A percentile compares a stretch with the other conserved stretches of the same genome.
phyloP scores from a whole-genome alignment of 2,888 invertebrate species.

The Marasmarcha lunaedactyla region DNA sequence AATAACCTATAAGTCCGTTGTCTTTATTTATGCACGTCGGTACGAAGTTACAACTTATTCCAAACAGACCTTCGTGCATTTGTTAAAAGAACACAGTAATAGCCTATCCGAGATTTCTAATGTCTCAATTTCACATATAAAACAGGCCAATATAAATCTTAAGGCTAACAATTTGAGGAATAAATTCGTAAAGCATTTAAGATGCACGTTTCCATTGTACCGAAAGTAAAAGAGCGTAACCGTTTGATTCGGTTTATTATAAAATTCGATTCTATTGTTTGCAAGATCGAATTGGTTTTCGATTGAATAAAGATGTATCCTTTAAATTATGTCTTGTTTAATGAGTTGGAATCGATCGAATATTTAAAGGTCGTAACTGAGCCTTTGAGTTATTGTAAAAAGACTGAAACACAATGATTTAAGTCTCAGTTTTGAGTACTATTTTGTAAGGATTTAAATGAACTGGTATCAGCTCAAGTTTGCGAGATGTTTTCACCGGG shows the following conservation, averaged over 20 bases:
- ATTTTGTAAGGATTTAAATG: too few relatives aligned
- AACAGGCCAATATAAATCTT: conserved; percentile 27
- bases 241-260: conserved; percentile 6
- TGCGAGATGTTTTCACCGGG: conserved; percentile 65
- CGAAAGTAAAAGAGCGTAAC: conserved; percentile 30
- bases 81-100: conserved; percentile 68
- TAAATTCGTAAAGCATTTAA: conserved; percentile 22
- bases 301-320: conserved; percentile 23
- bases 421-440: too few relatives aligned
- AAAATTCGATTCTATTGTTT: conserved; percentile 17
- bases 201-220: conserved; percentile 33
- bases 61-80: conserved; percentile 48
- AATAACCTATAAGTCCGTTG: conserved; percentile 56
- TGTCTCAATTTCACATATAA: conserved; percentile 54
- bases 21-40: conserved; percentile 59
- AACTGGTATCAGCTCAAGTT: conserved; percentile 18
- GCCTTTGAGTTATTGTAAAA: too few relatives aligned
- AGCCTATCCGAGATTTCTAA: conserved; percentile 63
- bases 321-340: conserved; percentile 70
- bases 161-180: conserved; percentile 12
- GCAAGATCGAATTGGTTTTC: conserved; percentile 27
- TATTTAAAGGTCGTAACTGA: too few relatives aligned
- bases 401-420: too few relatives aligned
- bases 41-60: conserved; percentile 65
- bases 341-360: conserved; percentile 45